Base-by-base conservation (phyloP, 2,888 invertebrate species). In the Orthosia gracilis region DNA sequence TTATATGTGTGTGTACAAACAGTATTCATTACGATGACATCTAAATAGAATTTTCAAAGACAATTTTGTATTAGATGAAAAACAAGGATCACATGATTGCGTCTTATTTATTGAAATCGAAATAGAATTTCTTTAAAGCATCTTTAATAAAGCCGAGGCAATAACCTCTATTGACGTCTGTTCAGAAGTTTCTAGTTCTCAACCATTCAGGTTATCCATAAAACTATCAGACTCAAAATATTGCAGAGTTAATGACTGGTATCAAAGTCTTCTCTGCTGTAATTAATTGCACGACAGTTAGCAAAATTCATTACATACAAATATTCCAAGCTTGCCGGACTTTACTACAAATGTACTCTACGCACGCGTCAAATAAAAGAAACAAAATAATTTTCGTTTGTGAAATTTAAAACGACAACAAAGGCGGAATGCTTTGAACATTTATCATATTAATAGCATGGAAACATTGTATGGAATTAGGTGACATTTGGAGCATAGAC, bases 391-490 rank as follows among this genome's bases (percentile, higher is more conserved):
- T 82, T 70, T 82, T 78, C 69, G 55, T 78, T 84, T 83, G 54
- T 78, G 82, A 76, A 85, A 84, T 83, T 78, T 77, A 76, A 78
- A 85, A 84, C 86, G 80, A 77, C 82, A 80, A 83, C 86, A 82
- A 84, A 83, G 65, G 80, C 31, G 78, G 84, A 86, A 85, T 83
- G 82, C 80, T 82, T 85, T 86, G 85, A 85, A 73, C 87, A 86
- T 88, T 80, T 82, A 85, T 89, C 89, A 90, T 88, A 88, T 89
- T 90, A 87, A 90, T 87, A 87, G 88, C 86, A 84, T 83, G 76
- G 83, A 69, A 82, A 87, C 87, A 86, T 85, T 86, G 85, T 85
- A 84, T 89, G 82, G 84, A 87, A 89, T 89, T 89, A 89, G 87
- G 87, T 89, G 87, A 89, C 87, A 87, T 89, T 89, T 89, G 74